Evolutionary conservation across 2,113 vertebrate genomes (phyloP).

Genomic region (Entomyzon cyanotis): DNA sequence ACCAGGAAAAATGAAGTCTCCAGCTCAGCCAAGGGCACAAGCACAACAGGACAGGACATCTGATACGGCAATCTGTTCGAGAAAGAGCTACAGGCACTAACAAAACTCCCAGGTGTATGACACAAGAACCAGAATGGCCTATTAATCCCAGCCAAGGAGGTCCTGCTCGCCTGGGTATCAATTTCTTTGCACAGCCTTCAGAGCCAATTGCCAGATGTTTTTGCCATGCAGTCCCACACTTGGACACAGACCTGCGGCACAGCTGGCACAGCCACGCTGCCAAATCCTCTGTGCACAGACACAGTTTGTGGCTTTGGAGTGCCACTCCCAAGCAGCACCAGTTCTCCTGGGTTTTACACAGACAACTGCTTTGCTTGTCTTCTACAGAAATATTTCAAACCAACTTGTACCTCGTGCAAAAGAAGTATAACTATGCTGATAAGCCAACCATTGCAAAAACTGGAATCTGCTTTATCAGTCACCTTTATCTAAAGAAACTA

Average conservation of each 20-base stretch:
- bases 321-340: background rate
- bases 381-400: background rate
- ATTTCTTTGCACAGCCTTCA: background rate
- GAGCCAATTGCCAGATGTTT: background rate
- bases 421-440: background rate
- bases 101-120: background rate
- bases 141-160: background rate
- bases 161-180: background rate
- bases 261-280: rapidly evolving
- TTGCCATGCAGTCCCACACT: background rate
- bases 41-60: background rate
- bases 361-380: background rate
- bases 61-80: background rate
- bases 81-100: background rate
- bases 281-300: background rate
- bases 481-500: background rate
- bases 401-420: background rate
- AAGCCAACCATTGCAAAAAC: background rate
- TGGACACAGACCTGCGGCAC: background rate
- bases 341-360: background rate
- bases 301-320: background rate
- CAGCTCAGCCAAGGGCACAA: background rate
- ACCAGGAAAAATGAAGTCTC: background rate
- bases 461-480: background rate
- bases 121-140: background rate